Conservation (phyloP, 35 echinoderm and acorn worm genomes). For the Apostichopus californicus region DNA sequence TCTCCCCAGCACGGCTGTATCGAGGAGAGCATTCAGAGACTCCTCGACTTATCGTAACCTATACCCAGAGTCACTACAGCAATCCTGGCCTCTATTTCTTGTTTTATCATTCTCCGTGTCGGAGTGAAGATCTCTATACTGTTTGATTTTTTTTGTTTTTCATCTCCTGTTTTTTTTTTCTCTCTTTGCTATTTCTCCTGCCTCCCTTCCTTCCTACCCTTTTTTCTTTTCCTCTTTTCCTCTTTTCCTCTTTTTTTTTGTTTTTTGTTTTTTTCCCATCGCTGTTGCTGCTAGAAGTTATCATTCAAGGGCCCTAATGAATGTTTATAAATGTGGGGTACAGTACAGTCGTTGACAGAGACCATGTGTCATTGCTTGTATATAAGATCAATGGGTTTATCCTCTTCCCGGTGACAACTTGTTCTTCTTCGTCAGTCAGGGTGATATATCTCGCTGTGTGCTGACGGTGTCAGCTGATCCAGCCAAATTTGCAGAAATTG, state of each 20-base stretch:
- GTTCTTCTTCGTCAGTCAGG: neutral
- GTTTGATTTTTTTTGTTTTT: too few relatives aligned
- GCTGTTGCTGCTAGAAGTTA: neutral
- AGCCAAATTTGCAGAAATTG: neutral
- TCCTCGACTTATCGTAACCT: too few relatives aligned
- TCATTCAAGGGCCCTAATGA: conserved; percentile 17
- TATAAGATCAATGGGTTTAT: neutral
- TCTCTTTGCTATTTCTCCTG: too few relatives aligned
- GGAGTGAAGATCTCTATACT: too few relatives aligned
- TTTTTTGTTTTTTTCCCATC: neutral
- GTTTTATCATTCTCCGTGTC: too few relatives aligned
- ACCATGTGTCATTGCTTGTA: conserved; percentile 3
- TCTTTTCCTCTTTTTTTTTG: neutral
- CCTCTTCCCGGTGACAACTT: neutral
- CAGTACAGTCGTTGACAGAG: neutral
- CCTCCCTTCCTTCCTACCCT: too few relatives aligned
- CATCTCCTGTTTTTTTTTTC: too few relatives aligned
- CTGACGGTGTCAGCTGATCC: neutral
- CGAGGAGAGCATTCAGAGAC: too few relatives aligned
- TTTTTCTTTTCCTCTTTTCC: neutral
- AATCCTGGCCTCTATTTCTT: too few relatives aligned
- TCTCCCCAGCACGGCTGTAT: too few relatives aligned
- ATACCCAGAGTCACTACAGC: too few relatives aligned
- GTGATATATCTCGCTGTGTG: neutral
- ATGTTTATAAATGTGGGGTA: conserved; percentile 27